Evolutionary conservation across 2,888 invertebrate genomes (phyloP), one percentile per base, ranked within the genome.

Genomic region (Lymantria dispar): DNA sequence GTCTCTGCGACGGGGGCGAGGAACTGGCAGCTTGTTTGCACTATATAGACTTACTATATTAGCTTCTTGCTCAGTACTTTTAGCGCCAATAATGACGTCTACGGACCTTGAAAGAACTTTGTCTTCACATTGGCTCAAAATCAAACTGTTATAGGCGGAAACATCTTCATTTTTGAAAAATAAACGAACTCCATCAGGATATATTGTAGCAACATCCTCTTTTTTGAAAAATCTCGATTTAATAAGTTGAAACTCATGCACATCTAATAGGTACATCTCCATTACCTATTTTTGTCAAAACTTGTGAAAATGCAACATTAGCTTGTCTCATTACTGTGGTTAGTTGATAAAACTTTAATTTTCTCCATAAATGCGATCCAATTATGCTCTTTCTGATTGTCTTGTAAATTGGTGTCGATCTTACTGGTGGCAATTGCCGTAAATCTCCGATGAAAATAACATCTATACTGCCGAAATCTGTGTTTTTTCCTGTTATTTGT

Each of bases 401-500:
- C 7, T 38, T 38, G 7, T 38, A 38, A 3, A 38, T 38, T 7
- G n/a, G 7, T 38, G 38, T 38, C 7, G 38, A 12, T 7, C 43
- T 43, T 43, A 43, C 43, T 33, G 43, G 13, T 43, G 43, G 43
- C 43, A 62, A 49, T 50, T 67, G 52, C 51, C 62, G 56, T 61
- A 76, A 62, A 57, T 64, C 66, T 47, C 61, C 62, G 41, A 62
- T 60, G 10, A 68, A 56, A 57, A 66, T 64, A 40, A 63, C 48
- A 46, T 66, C 59, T 53, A 65, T 43, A 31, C 64, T 43, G 37
- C 62, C 62, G 45, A 64, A 62, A 48, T 52, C 43, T 47, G 44
- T 46, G n/a, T 52, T 39, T 37, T 63, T 62, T 11, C 70, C 76
- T 22, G 70, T 76, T n/a, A 78, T 78, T 65, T 80, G 72, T 58